These are phyloP conservation scores for Brachionus rotundiformis DNA, from an alignment of 1,140 invertebrate genomes.

Conservation along the genomic window DNA sequence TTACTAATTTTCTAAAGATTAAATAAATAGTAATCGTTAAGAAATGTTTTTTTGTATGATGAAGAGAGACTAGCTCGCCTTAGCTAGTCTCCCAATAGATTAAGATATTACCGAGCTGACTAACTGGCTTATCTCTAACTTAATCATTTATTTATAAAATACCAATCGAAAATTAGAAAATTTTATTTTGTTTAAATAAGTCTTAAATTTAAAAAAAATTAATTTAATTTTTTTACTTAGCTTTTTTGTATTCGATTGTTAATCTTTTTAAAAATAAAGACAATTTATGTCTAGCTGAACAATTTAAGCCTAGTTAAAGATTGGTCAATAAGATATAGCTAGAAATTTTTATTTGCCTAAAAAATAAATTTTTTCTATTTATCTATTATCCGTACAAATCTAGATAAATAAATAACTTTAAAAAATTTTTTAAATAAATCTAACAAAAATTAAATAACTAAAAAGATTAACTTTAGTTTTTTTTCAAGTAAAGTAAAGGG, in stretches of 20 bases:
- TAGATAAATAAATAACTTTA: constrained; percentile 43
- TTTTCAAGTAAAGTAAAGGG: no score
- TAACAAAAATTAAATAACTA: constrained; percentile 50
- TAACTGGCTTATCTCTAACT: constrained; percentile 40
- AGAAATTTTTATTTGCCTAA: constrained; percentile 14
- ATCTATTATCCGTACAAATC: constrained; percentile 16
- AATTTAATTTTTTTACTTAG: constrained; percentile 18
- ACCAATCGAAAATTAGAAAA: constrained; percentile 45
- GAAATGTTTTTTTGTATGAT: background rate
- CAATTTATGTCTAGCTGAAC: background rate
- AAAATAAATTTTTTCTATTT: constrained; percentile 20
- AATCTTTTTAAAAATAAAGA: constrained; percentile 46
- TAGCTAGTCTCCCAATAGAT: constrained; percentile 23
- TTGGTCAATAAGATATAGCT: background rate
- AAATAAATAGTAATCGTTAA: constrained; percentile 39
- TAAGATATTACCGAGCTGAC: constrained; percentile 35
- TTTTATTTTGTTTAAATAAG: constrained; percentile 43
- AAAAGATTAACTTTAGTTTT: constrained; percentile 49
- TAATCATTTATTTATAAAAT: constrained; percentile 39
- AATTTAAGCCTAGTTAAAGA: background rate
- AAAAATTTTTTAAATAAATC: constrained; percentile 34
- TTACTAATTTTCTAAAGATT: constrained; percentile 39
- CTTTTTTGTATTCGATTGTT: constrained; percentile 41
- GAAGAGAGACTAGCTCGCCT: background rate
- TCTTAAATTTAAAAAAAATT: constrained; percentile 47